Conservation (phyloP, 2,113 vertebrate genomes). For the Oxyruncus cristatus region DNA sequence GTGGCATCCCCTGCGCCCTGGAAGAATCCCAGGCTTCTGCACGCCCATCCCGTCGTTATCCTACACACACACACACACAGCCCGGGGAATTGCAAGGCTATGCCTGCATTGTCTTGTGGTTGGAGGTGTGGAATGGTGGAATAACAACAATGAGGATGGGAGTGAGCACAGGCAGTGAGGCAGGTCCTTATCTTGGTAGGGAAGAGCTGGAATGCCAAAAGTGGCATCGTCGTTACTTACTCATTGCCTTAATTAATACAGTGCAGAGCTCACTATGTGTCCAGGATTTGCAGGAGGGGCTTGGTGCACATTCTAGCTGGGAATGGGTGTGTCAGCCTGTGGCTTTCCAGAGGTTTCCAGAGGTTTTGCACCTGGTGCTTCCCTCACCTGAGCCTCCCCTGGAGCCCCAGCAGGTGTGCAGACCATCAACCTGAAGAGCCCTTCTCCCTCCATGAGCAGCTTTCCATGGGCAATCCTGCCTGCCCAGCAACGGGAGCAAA, state of each 20-base stretch:
- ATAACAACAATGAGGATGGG: not conserved
- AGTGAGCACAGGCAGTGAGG: accelerated
- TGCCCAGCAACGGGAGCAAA: not conserved
- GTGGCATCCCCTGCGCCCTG: not conserved
- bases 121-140: not conserved
- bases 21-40: not conserved
- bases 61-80: not conserved
- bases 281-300: not conserved
- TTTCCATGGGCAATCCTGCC: not conserved
- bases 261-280: accelerated
- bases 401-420: not conserved
- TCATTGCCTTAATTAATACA: not conserved
- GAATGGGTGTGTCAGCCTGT: accelerated
- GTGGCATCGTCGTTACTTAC: not conserved
- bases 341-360: not conserved
- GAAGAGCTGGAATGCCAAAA: not conserved
- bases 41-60: not conserved
- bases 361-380: not conserved
- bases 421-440: not conserved
- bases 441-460: not conserved
- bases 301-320: not conserved
- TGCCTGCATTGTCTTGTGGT: not conserved
- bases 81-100: not conserved
- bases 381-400: accelerated
- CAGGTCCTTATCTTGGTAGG: not conserved